Percentiles rank a stretch among this genome's conserved stretches.
Evolutionary conservation across 53 echinoderm and acorn worm genomes (phyloP).

Genomic region (Zoroaster sp.): DNA sequence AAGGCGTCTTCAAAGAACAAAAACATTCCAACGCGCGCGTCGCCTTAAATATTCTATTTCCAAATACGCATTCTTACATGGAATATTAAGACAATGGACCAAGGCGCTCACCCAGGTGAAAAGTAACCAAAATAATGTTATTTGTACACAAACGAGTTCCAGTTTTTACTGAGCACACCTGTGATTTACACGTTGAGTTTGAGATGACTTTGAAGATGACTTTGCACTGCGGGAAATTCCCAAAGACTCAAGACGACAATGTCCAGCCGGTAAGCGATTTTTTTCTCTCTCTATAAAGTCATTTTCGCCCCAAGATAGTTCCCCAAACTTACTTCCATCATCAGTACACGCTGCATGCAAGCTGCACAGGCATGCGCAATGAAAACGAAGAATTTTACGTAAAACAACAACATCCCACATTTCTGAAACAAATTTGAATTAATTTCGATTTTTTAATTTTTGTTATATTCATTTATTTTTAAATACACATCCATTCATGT

Average conservation of each 20-base stretch:
- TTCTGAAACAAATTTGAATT: background rate
- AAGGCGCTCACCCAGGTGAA: background rate
- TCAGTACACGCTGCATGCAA: background rate
- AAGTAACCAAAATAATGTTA: background rate
- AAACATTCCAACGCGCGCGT: too few species aligned
- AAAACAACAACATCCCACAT: background rate
- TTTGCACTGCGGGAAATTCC: background rate
- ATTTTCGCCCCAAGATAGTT: background rate
- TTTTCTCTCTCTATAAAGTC: background rate
- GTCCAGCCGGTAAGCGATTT: conserved; percentile 1
- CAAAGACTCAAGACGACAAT: background rate
- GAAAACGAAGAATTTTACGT: background rate
- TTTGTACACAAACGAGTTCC: background rate
- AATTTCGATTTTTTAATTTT: background rate
- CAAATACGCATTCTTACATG: background rate
- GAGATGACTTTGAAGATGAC: background rate
- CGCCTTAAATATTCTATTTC: background rate
- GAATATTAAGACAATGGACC: conserved; percentile 7
- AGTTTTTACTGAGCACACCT: background rate
- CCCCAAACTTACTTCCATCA: background rate
- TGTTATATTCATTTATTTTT: background rate
- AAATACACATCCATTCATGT: too few species aligned
- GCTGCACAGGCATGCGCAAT: background rate
- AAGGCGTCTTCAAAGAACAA: too few species aligned
- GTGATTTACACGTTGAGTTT: background rate